phyloP scores from a whole-genome alignment of 2,113 vertebrate genomes.

The Protomyctophum bolini region DNA sequence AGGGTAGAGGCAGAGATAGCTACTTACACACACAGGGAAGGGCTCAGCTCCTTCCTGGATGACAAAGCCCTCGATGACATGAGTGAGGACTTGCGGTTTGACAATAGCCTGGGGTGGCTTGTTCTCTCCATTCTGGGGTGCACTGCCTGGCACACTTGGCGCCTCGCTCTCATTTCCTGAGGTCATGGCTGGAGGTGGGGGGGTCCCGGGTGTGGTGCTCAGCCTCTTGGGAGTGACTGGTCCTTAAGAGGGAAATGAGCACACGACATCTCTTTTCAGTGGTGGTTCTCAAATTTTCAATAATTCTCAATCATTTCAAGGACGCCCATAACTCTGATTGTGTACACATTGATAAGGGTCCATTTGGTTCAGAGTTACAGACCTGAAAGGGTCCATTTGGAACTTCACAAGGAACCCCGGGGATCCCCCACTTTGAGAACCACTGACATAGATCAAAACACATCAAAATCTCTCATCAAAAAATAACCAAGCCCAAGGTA shows the following conservation, averaged over 20 bases:
- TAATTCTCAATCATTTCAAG: too few species aligned
- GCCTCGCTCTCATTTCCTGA: conserved; percentile 88
- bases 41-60: conserved; percentile 98
- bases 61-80: conserved; percentile 98
- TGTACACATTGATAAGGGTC: too few species aligned
- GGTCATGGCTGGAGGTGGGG: conserved; percentile 85
- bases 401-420: too few species aligned
- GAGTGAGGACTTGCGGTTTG: conserved; percentile 96
- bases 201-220: conserved; percentile 74
- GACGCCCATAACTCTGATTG: too few species aligned
- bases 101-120: conserved; percentile 97
- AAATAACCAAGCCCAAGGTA: too few species aligned
- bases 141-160: conserved; percentile 83
- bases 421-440: too few species aligned
- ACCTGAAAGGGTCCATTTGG: too few species aligned
- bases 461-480: too few species aligned
- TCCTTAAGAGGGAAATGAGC: conserved; percentile 25
- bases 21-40: conserved; percentile 88
- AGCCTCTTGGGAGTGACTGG: conserved; percentile 80
- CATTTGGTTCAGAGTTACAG: too few species aligned
- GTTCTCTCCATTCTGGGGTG: conserved; percentile 91
- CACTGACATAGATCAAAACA: too few species aligned
- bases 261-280: too few species aligned
- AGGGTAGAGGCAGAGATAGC: neutral
- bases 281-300: too few species aligned